A percentile compares a stretch with the other conserved stretches of the same genome.
phyloP scores from a whole-genome alignment of 2,797 vertebrate genomes.

The Hozukius guyotensis region DNA sequence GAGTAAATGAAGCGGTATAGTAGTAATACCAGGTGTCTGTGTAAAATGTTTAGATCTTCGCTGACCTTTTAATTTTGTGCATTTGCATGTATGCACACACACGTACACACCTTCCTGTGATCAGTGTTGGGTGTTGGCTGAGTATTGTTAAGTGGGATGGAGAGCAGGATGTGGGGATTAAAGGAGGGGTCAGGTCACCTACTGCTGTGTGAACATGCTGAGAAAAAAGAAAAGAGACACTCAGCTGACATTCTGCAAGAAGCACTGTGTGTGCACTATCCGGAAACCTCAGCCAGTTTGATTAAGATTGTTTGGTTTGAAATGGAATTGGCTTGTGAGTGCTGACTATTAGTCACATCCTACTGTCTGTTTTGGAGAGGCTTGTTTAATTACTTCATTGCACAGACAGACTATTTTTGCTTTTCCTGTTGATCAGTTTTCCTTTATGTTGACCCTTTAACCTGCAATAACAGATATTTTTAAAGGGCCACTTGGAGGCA shows the following conservation, averaged over 20 bases:
- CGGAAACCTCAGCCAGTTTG: background rate
- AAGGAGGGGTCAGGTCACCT: constrained; percentile 16
- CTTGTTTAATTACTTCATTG: background rate
- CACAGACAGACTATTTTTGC: background rate
- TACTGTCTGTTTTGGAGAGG: background rate
- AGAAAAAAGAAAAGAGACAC: constrained; percentile 11
- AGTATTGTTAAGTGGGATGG: constrained; percentile 37
- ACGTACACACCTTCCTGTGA: constrained; percentile 27
- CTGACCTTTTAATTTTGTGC: constrained; percentile 4
- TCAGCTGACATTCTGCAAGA: background rate
- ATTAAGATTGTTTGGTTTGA: constrained; percentile 6
- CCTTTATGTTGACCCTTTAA: background rate
- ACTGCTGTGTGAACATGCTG: constrained; percentile 24
- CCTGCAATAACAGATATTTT: background rate
- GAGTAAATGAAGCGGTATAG: background rate
- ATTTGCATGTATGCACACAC: background rate
- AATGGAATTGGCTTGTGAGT: constrained; percentile 13
- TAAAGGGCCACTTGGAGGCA: background rate
- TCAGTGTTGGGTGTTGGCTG: constrained; percentile 27
- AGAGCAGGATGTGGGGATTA: constrained; percentile 26
- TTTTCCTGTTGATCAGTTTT: background rate
- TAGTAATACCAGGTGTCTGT: background rate
- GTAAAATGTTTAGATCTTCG: constrained; percentile 11
- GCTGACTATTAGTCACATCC: constrained; percentile 19
- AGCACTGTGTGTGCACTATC: background rate